phyloP scores from a whole-genome alignment of 2,888 invertebrate species.

The Tipula helvola region DNA sequence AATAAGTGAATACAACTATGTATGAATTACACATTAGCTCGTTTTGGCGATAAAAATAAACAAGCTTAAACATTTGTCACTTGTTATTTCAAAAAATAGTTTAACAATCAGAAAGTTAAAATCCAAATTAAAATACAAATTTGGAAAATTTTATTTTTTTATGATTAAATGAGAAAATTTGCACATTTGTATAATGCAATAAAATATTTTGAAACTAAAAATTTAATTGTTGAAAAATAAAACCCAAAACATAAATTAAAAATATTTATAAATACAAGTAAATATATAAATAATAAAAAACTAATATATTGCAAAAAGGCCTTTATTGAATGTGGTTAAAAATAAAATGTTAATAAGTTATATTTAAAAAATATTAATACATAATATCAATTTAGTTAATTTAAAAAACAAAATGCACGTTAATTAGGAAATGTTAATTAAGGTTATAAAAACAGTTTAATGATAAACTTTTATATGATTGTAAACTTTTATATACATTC shows the following conservation, averaged over 20 bases:
- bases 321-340: background rate
- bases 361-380: background rate
- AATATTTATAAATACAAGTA: background rate
- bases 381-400: background rate
- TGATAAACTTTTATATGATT: background rate
- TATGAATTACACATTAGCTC: background rate
- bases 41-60: background rate
- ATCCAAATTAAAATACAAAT: background rate
- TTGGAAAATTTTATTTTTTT: background rate
- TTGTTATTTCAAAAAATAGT: background rate
- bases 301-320: background rate
- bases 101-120: background rate
- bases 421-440: background rate
- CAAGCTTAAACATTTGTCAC: background rate
- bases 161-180: background rate
- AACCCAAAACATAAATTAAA: background rate
- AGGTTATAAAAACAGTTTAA: background rate
- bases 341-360: background rate
- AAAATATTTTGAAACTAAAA: background rate
- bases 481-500: background rate
- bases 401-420: background rate
- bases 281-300: background rate
- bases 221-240: background rate
- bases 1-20: background rate
- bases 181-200: background rate